phyloP scores from a whole-genome alignment of 1,140 invertebrate genomes.

The Formica exsecta region DNA sequence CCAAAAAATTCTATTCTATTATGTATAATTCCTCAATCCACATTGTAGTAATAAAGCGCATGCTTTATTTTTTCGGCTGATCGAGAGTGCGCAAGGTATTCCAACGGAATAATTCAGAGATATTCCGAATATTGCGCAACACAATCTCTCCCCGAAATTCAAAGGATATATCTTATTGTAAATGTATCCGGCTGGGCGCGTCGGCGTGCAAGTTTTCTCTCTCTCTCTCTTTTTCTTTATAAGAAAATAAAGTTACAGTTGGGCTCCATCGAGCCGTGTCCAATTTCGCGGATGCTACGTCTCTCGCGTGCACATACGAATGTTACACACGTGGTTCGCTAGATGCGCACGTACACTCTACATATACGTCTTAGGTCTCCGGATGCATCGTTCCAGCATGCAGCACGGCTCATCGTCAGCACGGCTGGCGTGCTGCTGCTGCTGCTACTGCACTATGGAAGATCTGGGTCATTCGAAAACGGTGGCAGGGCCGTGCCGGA shows the following conservation, averaged over 20 bases:
- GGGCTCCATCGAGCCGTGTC: constrained; percentile 10
- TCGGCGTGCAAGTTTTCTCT: not conserved
- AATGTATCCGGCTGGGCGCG: not conserved
- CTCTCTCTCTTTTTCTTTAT: not conserved
- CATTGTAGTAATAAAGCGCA: constrained; percentile 10
- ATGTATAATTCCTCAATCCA: constrained; percentile 15
- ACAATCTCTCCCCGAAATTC: constrained; percentile 4
- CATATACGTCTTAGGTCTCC: constrained; percentile 34
- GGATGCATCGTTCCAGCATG: constrained; percentile 59
- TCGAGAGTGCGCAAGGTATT: not conserved
- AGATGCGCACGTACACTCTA: constrained; percentile 24
- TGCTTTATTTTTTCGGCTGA: not conserved
- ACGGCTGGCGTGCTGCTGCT: constrained; percentile 3
- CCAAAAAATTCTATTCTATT: constrained; percentile 12
- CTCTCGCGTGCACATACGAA: constrained; percentile 21
- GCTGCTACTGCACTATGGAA: constrained; percentile 35
- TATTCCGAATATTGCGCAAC: not conserved
- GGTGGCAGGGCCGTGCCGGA: constrained; percentile 42
- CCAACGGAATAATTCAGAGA: constrained; percentile 40
- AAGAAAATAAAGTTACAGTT: constrained; percentile 40
- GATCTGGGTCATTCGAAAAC: constrained; percentile 69
- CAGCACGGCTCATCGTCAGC: constrained; percentile 21
- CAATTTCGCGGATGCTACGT: constrained; percentile 40
- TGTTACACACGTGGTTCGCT: not conserved
- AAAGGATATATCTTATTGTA: not conserved